Percentiles rank a stretch among this genome's conserved stretches.
Evolutionary conservation across 2,888 invertebrate genomes (phyloP).

Genomic region (Macrosiphum euphorbiae): DNA sequence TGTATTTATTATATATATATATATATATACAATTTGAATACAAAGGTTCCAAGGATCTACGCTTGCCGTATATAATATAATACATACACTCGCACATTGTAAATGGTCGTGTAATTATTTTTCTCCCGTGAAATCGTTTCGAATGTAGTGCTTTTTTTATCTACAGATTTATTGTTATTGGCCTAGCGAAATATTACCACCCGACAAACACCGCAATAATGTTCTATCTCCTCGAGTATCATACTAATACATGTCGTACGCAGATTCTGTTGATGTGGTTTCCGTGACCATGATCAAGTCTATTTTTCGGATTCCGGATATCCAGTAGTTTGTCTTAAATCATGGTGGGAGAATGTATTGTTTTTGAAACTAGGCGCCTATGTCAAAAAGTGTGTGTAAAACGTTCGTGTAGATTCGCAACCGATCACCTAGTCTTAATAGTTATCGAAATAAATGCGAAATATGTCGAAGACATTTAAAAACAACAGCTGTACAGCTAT

Average conservation of each 20-base stretch:
- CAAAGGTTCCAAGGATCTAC: not conserved
- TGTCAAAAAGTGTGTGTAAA: not conserved
- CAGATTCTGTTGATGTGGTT: not conserved
- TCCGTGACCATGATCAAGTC: not conserved
- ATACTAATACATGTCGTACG: not conserved
- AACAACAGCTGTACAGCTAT: not conserved
- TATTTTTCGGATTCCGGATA: not conserved
- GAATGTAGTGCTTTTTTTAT: not conserved
- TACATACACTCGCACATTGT: not conserved
- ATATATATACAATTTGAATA: not conserved
- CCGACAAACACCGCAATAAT: not conserved
- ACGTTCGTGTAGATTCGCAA: not conserved
- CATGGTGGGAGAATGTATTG: not conserved
- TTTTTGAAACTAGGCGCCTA: not conserved
- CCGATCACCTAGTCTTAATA: not conserved
- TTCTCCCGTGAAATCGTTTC: not conserved
- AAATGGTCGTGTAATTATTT: not conserved
- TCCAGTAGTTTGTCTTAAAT: not conserved
- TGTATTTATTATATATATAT: not conserved
- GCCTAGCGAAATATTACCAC: not conserved
- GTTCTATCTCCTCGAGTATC: not conserved
- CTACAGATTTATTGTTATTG: not conserved
- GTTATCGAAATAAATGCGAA: not conserved
- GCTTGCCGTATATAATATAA: not conserved
- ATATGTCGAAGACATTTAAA: not conserved